phyloP scores from a whole-genome alignment of 1,140 invertebrate genomes.

The Caenorhabditis inopinata region DNA sequence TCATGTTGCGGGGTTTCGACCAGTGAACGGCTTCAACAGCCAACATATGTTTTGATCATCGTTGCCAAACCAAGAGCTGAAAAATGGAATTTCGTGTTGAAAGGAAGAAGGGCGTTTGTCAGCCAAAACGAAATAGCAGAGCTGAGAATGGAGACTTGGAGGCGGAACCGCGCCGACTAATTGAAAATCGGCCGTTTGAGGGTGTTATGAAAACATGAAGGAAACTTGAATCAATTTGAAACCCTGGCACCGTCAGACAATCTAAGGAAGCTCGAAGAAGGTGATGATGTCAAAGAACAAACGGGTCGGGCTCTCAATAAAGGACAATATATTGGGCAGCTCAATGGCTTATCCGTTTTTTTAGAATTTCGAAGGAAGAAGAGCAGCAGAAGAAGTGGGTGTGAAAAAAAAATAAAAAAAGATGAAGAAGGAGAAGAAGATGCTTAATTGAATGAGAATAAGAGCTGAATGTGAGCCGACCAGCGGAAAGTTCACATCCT shows the following conservation, averaged over 20 bases:
- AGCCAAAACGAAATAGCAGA: background rate
- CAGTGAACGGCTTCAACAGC: background rate
- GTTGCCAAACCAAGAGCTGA: slow-evolving; percentile 14
- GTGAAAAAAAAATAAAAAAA: background rate
- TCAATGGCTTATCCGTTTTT: slow-evolving; percentile 9
- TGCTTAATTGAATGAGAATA: background rate
- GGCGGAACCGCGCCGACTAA: slow-evolving; percentile 12
- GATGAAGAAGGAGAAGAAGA: background rate
- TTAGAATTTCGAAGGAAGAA: background rate
- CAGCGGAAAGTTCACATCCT: background rate
- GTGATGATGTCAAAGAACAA: background rate
- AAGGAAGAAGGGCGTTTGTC: background rate
- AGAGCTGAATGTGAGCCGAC: background rate
- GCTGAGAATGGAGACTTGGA: background rate
- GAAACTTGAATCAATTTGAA: background rate
- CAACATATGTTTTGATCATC: background rate
- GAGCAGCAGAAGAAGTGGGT: background rate
- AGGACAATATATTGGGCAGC: background rate
- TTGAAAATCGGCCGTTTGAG: background rate
- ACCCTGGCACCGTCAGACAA: background rate
- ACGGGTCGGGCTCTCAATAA: background rate
- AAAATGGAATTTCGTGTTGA: background rate
- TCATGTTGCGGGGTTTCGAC: background rate
- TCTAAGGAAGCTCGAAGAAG: background rate
- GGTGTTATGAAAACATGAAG: background rate